Evolutionary conservation across 92 coral and sea anemone genomes (phyloP).

Genomic region (Anthopleura xanthogrammica): DNA sequence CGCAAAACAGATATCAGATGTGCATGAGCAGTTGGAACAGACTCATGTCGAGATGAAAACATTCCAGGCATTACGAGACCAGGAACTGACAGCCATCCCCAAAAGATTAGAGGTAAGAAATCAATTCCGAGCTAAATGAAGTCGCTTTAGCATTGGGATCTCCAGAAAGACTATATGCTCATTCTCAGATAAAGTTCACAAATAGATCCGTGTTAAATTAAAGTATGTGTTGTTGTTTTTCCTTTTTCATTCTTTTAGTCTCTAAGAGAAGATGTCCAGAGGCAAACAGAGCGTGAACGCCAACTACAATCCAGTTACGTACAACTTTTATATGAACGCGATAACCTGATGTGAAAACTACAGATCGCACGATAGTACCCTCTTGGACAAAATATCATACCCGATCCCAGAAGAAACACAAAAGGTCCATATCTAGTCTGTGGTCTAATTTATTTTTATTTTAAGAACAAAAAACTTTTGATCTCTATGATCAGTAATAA

Average conservation of each 20-base stretch:
- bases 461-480: too few species aligned
- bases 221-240: not conserved
- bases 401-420: too few species aligned
- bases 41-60: slow-evolving; percentile 88
- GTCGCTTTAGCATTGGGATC: too few species aligned
- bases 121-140: not conserved
- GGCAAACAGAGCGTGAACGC: slow-evolving; percentile 96
- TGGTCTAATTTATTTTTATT: too few species aligned
- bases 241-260: slow-evolving; percentile 44
- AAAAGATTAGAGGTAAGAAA: slow-evolving; percentile 82
- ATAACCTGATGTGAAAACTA: slow-evolving; percentile 46
- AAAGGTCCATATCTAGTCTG: too few species aligned
- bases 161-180: not conserved
- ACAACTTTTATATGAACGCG: slow-evolving; percentile 75
- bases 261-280: slow-evolving; percentile 76
- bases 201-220: too few species aligned
- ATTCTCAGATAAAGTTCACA: too few species aligned
- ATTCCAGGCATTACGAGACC: slow-evolving; percentile 79
- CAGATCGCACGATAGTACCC: slow-evolving; percentile 27
- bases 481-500: too few species aligned
- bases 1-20: slow-evolving; percentile 84
- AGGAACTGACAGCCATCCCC: slow-evolving; percentile 86
- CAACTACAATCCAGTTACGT: slow-evolving; percentile 87
- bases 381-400: too few species aligned
- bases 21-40: slow-evolving; percentile 93